These are phyloP conservation scores for Gila orcuttii DNA, from an alignment of 2,113 vertebrate genomes.

Conservation along the genomic window DNA sequence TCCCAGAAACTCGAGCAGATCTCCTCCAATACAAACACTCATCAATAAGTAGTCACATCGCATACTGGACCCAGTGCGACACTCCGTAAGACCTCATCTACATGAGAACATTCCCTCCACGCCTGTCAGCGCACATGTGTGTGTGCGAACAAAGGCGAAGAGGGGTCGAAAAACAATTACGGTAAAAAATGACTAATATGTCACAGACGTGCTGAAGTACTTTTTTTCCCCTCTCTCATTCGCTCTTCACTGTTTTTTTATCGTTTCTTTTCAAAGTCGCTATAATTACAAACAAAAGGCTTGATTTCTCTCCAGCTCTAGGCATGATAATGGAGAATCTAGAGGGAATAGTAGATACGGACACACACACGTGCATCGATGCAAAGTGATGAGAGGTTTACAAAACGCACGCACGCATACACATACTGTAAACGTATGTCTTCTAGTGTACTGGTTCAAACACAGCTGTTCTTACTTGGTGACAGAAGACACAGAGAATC, in stretches of 20 bases:
- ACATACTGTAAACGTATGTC: conserved; percentile 41
- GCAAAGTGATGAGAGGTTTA: conserved; percentile 74
- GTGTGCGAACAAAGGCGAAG: conserved; percentile 67
- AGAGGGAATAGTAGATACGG: conserved; percentile 67
- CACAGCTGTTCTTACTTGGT: conserved; percentile 57
- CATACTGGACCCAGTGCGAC: conserved; percentile 53
- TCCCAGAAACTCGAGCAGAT: conserved; percentile 46
- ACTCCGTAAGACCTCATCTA: conserved; percentile 46
- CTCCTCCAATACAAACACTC: conserved; percentile 53
- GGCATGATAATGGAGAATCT: conserved; percentile 75
- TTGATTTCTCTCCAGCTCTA: conserved; percentile 76
- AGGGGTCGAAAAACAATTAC: conserved; percentile 81
- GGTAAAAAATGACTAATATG: conserved; percentile 83
- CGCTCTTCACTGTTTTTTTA: conserved; percentile 60
- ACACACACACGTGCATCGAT: conserved; percentile 64
- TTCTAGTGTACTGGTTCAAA: conserved; percentile 51
- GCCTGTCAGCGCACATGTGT: conserved; percentile 35
- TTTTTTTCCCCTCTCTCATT: conserved; percentile 67
- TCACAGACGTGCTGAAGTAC: conserved; percentile 72
- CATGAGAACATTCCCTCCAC: conserved; percentile 52
- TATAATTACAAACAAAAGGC: conserved; percentile 82
- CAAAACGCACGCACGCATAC: conserved; percentile 74
- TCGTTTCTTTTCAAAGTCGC: conserved; percentile 73
- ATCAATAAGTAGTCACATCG: conserved; percentile 56
- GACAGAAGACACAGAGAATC: conserved; percentile 36